phyloP scores from a whole-genome alignment of 2,113 vertebrate species.

The Nymphicus hollandicus region DNA sequence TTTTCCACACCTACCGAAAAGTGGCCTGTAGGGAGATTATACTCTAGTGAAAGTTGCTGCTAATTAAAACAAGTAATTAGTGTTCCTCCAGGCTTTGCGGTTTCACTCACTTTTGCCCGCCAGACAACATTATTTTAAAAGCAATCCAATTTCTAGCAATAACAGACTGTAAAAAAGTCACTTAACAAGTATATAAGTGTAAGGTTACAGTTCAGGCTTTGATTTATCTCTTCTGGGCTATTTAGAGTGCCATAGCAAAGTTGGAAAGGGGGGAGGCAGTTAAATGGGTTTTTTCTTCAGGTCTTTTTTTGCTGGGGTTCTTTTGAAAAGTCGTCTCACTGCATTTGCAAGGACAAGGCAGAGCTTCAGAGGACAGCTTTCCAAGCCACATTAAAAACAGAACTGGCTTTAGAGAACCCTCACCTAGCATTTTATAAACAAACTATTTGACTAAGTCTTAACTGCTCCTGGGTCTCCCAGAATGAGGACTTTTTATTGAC shows the following conservation, averaged over 20 bases:
- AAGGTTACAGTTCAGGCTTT: slow-evolving; percentile 78
- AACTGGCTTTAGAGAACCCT: slow-evolving; percentile 53
- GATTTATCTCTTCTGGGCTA: slow-evolving; percentile 73
- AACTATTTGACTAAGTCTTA: slow-evolving; percentile 67
- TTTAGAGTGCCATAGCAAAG: slow-evolving; percentile 61
- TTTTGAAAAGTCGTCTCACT: not conserved
- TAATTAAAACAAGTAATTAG: slow-evolving; percentile 98
- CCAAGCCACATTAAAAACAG: slow-evolving; percentile 48
- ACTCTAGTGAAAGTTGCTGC: slow-evolving; percentile 93
- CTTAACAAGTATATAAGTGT: slow-evolving; percentile 80
- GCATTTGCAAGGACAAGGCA: not conserved
- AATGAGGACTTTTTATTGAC: slow-evolving; percentile 62
- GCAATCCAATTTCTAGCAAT: slow-evolving; percentile 82
- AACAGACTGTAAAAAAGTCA: slow-evolving; percentile 82
- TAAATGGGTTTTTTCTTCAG: not conserved
- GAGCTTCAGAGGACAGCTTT: slow-evolving; percentile 22
- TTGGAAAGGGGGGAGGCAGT: not conserved
- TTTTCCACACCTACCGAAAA: slow-evolving; percentile 77
- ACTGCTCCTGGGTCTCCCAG: slow-evolving; percentile 32
- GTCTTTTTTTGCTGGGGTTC: not conserved
- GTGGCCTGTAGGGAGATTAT: slow-evolving; percentile 86
- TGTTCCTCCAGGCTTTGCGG: slow-evolving; percentile 89
- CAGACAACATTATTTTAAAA: slow-evolving; percentile 84
- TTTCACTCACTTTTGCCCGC: slow-evolving; percentile 84
- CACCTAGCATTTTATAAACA: slow-evolving; percentile 70